Evolutionary conservation across 2,797 vertebrate genomes (phyloP).

Genomic region (Urosaurus nigricauda): DNA sequence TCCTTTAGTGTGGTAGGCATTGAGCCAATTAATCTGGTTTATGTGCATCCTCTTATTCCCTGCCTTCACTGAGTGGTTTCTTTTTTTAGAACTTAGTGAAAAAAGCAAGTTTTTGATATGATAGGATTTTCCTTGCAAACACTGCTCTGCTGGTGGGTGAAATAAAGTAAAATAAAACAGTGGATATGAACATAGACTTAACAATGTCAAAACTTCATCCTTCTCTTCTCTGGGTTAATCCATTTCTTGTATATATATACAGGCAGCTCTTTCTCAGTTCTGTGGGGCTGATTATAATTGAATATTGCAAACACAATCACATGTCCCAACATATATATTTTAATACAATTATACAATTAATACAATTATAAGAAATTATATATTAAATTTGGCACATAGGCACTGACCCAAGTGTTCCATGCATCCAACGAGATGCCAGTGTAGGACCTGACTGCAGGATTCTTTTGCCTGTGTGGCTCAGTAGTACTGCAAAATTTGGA

Average conservation of each 20-base stretch:
- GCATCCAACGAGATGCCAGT: too few species aligned
- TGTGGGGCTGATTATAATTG: too few species aligned
- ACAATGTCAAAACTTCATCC: background rate
- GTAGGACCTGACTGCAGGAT: too few species aligned
- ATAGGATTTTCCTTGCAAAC: background rate
- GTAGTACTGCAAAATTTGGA: too few species aligned
- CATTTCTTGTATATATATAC: background rate
- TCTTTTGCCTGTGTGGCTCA: too few species aligned
- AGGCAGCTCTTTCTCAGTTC: too few species aligned
- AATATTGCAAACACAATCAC: too few species aligned
- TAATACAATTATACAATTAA: too few species aligned
- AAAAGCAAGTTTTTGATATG: background rate
- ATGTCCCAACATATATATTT: too few species aligned
- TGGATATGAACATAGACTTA: background rate
- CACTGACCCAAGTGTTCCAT: too few species aligned
- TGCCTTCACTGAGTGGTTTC: conserved; percentile 9
- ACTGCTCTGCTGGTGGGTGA: background rate
- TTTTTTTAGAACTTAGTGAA: conserved; percentile 21
- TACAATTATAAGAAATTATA: too few species aligned
- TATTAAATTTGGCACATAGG: too few species aligned
- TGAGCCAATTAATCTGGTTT: conserved; percentile 30
- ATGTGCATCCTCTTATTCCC: conserved; percentile 11
- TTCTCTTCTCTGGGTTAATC: background rate
- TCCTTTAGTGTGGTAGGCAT: conserved; percentile 17
- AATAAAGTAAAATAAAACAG: background rate